Evolutionary conservation across 1,140 invertebrate genomes (phyloP), one percentile per base, ranked within the genome.

Genomic region (Drosophila varians): DNA sequence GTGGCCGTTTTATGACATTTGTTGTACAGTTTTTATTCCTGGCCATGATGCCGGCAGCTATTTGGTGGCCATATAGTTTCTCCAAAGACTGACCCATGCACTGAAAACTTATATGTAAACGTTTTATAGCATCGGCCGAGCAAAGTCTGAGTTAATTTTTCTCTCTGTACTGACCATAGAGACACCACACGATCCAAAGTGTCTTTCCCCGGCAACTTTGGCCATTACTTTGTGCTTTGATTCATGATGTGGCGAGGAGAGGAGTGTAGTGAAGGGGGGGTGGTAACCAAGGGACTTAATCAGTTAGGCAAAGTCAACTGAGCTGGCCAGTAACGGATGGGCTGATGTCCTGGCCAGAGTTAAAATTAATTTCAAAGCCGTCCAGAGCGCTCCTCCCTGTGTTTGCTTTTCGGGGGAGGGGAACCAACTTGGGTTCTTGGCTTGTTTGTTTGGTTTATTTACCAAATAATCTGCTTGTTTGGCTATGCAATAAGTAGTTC

Each of bases 1-100:
- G 90, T 90, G 79, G 31, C 79, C 89, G 70, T 68, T 90, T 84
- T 90, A 86, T 90, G 83, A 82, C 77, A 87, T 87, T 83, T 87
- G 58, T 82, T 72, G 58, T 69, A 56, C 68, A 73, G 51, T 79
- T 78, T 74, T 68, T 74, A 47, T 52, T 48, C 49, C 53, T 64
- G 64, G n/a, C 54, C 71, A 60, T 75, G 34, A 40, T 60, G 28
- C 73, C 66, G 58, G 28, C 34, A 60, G 69, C 69, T 73, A 72
- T 61, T 61, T 56, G 52, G 45, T 43, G 43, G 16, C 49, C 40
- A 73, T 73, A 73, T 60, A 73, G 60, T 64, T 64, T 61, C 38
- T 28, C 28, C 56, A 64, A 61, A 61, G 60, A 58, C 47, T 61
- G 42, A 40, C 40, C 56, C 18, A 2, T 47, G 9, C 60, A 64